These are phyloP conservation scores for Neopelma chrysocephalum DNA, from an alignment of 2,797 vertebrate species.

Conservation along the genomic window DNA sequence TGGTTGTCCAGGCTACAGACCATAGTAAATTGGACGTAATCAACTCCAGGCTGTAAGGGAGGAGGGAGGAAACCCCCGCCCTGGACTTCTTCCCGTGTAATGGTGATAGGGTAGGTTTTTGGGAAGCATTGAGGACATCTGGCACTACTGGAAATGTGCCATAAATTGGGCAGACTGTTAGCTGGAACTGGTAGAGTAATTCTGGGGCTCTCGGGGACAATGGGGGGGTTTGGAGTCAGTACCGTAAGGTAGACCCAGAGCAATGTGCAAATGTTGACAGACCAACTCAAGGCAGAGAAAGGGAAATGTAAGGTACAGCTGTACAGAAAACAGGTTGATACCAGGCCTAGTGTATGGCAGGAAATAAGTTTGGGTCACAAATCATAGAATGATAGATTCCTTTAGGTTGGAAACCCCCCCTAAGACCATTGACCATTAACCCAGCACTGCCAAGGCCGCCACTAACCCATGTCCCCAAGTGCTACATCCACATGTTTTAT, in stretches of 20 bases:
- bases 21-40: background rate
- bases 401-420: background rate
- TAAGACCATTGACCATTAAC: background rate
- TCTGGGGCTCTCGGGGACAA: background rate
- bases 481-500: background rate
- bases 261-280: rapidly evolving
- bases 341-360: rapidly evolving
- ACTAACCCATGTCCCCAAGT: background rate
- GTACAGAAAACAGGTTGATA: background rate
- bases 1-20: background rate
- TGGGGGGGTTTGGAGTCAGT: background rate
- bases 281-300: background rate
- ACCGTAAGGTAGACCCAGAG: rapidly evolving
- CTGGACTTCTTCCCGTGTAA: background rate
- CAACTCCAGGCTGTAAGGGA: background rate
- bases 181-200: background rate
- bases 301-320: background rate
- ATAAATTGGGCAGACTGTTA: background rate
- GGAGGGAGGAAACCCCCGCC: background rate
- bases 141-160: background rate
- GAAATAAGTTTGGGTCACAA: background rate
- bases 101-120: background rate
- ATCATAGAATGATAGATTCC: background rate
- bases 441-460: background rate
- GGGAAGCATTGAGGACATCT: background rate